These are phyloP conservation scores for Chrosomus eos DNA, from an alignment of 2,797 vertebrate genomes.

Conservation along the genomic window DNA sequence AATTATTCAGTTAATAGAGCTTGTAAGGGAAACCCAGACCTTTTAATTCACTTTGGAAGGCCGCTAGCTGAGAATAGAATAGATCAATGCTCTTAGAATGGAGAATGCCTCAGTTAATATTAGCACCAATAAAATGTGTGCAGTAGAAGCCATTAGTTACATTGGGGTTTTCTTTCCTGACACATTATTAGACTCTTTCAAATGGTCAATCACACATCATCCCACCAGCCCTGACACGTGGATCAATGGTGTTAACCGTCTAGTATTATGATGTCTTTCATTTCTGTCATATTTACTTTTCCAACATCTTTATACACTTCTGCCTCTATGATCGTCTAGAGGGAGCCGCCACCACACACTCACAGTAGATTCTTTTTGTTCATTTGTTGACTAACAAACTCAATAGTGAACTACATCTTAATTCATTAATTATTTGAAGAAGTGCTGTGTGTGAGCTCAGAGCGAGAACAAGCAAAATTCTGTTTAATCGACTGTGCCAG, in stretches of 20 bases:
- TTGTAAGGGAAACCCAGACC: background rate
- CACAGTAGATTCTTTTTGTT: background rate
- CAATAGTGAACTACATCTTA: slow-evolving; percentile 14
- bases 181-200: slow-evolving; percentile 33
- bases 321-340: background rate
- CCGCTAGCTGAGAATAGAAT: background rate
- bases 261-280: slow-evolving; percentile 16
- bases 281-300: slow-evolving; percentile 37
- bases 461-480: background rate
- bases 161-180: slow-evolving; percentile 8
- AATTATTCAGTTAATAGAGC: slow-evolving; percentile 17
- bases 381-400: slow-evolving; percentile 17
- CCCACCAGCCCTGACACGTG: background rate
- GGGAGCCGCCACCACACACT: background rate
- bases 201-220: slow-evolving; percentile 17
- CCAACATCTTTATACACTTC: background rate
- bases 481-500: background rate
- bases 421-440: slow-evolving; percentile 18
- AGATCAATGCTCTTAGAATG: slow-evolving; percentile 4
- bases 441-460: slow-evolving; percentile 1
- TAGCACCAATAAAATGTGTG: slow-evolving; percentile 21
- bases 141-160: slow-evolving; percentile 8
- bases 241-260: slow-evolving; percentile 29
- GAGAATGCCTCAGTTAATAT: slow-evolving; percentile 33
- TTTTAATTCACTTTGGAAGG: background rate